Evolutionary conservation across 2,797 vertebrate genomes (phyloP), one percentile per base, ranked within the genome.

Genomic region (Thaleichthys pacificus): DNA sequence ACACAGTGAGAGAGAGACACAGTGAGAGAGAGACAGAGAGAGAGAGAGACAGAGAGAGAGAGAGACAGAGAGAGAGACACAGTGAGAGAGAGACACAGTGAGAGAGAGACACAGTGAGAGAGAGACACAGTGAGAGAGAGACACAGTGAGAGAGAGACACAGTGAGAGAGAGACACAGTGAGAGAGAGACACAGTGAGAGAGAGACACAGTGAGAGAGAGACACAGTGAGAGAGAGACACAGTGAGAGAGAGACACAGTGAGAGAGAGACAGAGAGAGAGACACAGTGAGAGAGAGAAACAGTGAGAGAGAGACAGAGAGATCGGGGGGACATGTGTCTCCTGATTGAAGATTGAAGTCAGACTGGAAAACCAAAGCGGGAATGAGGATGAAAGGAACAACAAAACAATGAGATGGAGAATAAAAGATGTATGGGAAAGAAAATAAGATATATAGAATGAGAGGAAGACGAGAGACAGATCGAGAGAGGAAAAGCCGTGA

Each of bases 361-460:
- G 38, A 42, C 35, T 35, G 22, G 32, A 26, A 14, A 22, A 51
- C 15, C 17, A 51, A 14, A 19, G 17, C 51, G 15, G 2, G 28
- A 30, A 30, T 4, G 14, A 47, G 7, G 35, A 35, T 49, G 11
- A 75, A 3, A 19, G 30, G 24, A 57, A 19, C 32, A 30, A 15
- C 26, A 24, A 67, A n/a, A 42, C 11, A 5, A 15, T 42, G 21
- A 79, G 15, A 79, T 26, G 74, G 57, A 73, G 56, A 72, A 51
- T 32, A 47, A 63, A 24, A 58, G 28, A 63, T 47, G 66, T 22
- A 60, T 30, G 35, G 15, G 49, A 42, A 24, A 60, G 61, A 69
- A 7, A 64, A 49, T 30, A 1, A 38, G 57, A 30, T 30, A 60
- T 5, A 60, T 12, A 54, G 6, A 54, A 22, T 17, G 17, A 61